Evolutionary conservation across 1,140 invertebrate species (phyloP).

Genomic region (Diorhabda carinulata): DNA sequence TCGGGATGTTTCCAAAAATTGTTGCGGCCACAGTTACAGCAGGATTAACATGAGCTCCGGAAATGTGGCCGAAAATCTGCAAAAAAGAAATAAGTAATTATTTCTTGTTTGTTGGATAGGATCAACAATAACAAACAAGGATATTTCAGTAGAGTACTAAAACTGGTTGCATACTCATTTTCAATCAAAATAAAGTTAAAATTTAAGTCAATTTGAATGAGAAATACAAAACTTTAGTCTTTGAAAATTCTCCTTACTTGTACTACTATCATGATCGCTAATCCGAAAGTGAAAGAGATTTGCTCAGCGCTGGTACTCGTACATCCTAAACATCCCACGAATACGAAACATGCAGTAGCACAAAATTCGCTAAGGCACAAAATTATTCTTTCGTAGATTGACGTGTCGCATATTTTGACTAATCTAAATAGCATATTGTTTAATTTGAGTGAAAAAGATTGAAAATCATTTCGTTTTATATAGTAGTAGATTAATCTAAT

Average conservation of each 20-base stretch:
- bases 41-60: conserved; percentile 73
- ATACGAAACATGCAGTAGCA: conserved; percentile 70
- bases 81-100: conserved; percentile 40
- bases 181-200: no score
- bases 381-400: conserved; percentile 32
- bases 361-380: conserved; percentile 56
- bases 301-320: conserved; percentile 38
- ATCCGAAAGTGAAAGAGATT: conserved; percentile 63
- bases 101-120: no score
- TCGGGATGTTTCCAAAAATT: conserved; percentile 59
- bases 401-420: conserved; percentile 34
- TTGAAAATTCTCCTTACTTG: conserved; percentile 48
- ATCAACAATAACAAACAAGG: no score
- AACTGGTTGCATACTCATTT: no score
- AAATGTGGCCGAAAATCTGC: conserved; percentile 65
- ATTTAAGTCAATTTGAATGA: no score
- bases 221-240: no score
- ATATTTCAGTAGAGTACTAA: no score
- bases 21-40: conserved; percentile 68
- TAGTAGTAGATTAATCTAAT: no score
- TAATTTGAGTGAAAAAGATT: no score
- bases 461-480: no score
- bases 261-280: conserved; percentile 61
- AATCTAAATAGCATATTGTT: neutral
- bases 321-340: conserved; percentile 67